Evolutionary conservation across 2,888 invertebrate species (phyloP).

Genomic region (Heliconius aoede): DNA sequence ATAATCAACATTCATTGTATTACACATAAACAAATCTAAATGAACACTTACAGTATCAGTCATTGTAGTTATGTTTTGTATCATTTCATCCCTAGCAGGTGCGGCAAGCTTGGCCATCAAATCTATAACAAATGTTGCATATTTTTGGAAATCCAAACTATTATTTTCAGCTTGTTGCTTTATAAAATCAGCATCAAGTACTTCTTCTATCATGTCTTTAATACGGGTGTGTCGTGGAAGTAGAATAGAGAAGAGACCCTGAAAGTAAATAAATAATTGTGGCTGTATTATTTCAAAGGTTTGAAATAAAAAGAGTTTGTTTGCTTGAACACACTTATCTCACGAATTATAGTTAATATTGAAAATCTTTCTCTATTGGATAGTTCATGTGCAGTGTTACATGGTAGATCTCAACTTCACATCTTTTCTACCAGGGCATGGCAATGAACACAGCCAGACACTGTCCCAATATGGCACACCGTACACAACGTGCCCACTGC

Average conservation of each 20-base stretch:
- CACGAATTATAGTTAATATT: too few species aligned
- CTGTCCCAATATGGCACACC: too few species aligned
- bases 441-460: too few species aligned
- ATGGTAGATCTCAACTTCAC: too few species aligned
- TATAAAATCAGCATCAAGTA: constrained; percentile 93
- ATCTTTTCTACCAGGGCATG: too few species aligned
- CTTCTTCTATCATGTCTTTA: constrained; percentile 92
- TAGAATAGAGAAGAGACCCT: constrained; percentile 85
- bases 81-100: constrained; percentile 94
- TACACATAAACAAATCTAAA: neutral
- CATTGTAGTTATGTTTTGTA: constrained; percentile 89
- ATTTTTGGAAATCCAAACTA: constrained; percentile 91
- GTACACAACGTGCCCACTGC: too few species aligned
- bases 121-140: constrained; percentile 93
- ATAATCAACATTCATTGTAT: neutral
- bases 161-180: constrained; percentile 94
- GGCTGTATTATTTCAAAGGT: too few species aligned
- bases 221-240: constrained; percentile 94
- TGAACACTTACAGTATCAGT: constrained; percentile 86
- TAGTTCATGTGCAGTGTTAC: too few species aligned
- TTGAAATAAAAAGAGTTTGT: too few species aligned
- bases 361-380: too few species aligned
- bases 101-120: constrained; percentile 96
- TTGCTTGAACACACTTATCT: too few species aligned
- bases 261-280: constrained; percentile 33